These are phyloP conservation scores for Calliopum simillimum DNA, from an alignment of 2,888 invertebrate genomes.

Conservation along the genomic window DNA sequence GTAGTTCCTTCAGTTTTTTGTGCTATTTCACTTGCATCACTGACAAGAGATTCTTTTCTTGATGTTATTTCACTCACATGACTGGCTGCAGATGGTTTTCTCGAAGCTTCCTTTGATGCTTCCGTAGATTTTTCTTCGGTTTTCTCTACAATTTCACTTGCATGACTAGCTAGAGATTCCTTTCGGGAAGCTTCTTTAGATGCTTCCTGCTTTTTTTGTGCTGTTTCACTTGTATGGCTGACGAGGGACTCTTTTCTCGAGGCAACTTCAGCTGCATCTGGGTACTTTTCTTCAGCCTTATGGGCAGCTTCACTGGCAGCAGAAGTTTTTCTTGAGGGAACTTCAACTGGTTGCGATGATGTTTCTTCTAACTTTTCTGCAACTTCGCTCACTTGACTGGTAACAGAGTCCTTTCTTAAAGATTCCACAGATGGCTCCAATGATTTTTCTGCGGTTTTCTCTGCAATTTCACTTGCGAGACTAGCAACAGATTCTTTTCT, in stretches of 20 bases:
- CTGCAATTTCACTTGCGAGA: constrained; percentile 38
- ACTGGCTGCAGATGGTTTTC: constrained; percentile 42
- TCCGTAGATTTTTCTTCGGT: no score
- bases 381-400: constrained; percentile 23
- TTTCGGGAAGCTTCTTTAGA: constrained; percentile 15
- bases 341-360: no score
- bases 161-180: constrained; percentile 35
- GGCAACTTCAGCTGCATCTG: constrained; percentile 34
- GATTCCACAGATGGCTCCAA: no score
- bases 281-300: constrained; percentile 23
- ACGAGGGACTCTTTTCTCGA: constrained; percentile 46
- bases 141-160: constrained; percentile 38
- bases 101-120: no score
- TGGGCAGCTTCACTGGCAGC: constrained; percentile 17
- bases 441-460: no score
- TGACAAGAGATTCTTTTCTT: constrained; percentile 45
- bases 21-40: constrained; percentile 33
- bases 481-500: constrained; percentile 26
- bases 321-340: constrained; percentile 44
- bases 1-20: no score
- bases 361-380: no score
- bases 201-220: constrained; percentile 43
- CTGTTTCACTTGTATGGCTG: constrained; percentile 34
- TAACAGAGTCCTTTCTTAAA: constrained; percentile 44
- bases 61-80: constrained; percentile 32